phyloP scores from a whole-genome alignment of 2,888 invertebrate genomes.

The Drosophila algonquin region DNA sequence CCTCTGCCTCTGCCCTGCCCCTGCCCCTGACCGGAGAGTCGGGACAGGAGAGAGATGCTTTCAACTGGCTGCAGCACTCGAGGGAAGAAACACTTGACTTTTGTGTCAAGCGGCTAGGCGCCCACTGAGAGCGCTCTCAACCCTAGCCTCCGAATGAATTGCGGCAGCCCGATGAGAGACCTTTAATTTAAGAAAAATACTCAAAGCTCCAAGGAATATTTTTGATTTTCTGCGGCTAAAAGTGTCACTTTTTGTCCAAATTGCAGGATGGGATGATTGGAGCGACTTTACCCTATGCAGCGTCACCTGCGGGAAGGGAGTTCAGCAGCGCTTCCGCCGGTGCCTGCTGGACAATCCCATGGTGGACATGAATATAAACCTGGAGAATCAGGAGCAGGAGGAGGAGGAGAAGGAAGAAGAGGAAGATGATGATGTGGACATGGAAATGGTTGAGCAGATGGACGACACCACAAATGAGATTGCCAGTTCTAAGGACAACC shows the following conservation, averaged over 20 bases:
- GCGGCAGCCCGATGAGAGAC: constrained; percentile 50
- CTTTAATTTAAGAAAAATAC: constrained; percentile 22
- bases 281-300: constrained; percentile 84
- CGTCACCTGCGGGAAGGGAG: constrained; percentile 84
- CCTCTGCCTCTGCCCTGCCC: neutral
- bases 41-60: constrained; percentile 38
- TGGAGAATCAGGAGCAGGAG: constrained; percentile 50
- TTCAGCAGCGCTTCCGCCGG: constrained; percentile 84
- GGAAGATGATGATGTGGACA: constrained; percentile 14
- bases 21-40: constrained; percentile 6
- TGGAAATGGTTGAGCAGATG: neutral
- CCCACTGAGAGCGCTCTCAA: constrained; percentile 7
- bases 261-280: constrained; percentile 84
- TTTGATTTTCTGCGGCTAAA: neutral
- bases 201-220: constrained; percentile 19
- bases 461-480: constrained; percentile 25
- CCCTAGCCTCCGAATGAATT: constrained; percentile 37
- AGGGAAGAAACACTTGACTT: constrained; percentile 75
- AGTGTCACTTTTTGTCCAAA: constrained; percentile 4
- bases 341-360: constrained; percentile 83
- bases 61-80: constrained; percentile 61
- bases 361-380: constrained; percentile 82
- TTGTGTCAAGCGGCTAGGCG: constrained; percentile 68
- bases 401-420: constrained; percentile 20
- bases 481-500: constrained; percentile 47